Evolutionary conservation across 2,113 vertebrate genomes (phyloP).

Genomic region (Callipepla squamata): DNA sequence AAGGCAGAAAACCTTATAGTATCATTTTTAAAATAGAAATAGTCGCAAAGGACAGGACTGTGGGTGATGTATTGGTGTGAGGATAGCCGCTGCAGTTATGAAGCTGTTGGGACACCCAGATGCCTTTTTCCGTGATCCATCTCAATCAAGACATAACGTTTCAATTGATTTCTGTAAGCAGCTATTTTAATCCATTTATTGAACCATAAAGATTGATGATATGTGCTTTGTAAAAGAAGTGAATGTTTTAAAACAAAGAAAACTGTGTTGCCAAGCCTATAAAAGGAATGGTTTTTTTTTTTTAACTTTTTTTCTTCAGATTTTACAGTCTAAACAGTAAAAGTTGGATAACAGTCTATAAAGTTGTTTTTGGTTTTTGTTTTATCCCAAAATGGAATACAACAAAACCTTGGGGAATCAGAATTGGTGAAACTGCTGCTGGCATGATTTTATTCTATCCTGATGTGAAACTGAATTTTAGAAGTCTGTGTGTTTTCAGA

Average conservation of each 20-base stretch:
- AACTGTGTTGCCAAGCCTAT: neutral
- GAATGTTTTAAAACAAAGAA: neutral
- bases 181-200: constrained; percentile 5
- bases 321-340: neutral
- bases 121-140: neutral
- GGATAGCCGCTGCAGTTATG: neutral
- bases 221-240: neutral
- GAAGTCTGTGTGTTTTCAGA: neutral
- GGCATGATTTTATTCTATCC: neutral
- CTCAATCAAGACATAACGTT: constrained; percentile 2
- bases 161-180: neutral
- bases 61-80: neutral
- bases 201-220: neutral
- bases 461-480: neutral
- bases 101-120: neutral
- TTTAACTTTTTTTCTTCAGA: neutral
- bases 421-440: neutral
- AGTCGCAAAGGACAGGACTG: neutral
- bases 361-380: neutral
- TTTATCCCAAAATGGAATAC: neutral
- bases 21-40: neutral
- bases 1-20: neutral
- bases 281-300: neutral
- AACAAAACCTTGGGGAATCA: neutral
- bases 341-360: neutral